These are phyloP conservation scores for Centropus unirufus DNA, from an alignment of 2,113 vertebrate species.

Conservation along the genomic window DNA sequence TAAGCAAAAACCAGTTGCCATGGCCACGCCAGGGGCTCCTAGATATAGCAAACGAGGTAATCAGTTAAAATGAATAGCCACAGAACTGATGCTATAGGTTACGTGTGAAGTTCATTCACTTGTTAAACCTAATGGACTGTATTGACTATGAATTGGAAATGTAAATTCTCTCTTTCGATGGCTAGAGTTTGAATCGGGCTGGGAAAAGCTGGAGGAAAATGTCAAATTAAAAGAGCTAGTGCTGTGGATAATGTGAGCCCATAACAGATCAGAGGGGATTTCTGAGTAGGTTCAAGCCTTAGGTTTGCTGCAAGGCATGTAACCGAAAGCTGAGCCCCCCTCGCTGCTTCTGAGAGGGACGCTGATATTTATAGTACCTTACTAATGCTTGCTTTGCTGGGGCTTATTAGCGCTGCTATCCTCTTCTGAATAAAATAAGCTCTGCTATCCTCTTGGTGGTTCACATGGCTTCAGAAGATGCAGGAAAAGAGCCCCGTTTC, in stretches of 20 bases:
- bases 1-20: conserved; percentile 73
- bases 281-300: background rate
- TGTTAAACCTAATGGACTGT: conserved; percentile 65
- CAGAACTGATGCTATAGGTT: conserved; percentile 51
- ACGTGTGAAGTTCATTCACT: conserved; percentile 59
- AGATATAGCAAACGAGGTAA: conserved; percentile 40
- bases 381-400: conserved; percentile 25
- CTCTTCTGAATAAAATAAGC: background rate
- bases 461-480: background rate
- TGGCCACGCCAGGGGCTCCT: conserved; percentile 70
- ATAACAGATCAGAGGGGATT: background rate
- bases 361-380: conserved; percentile 16
- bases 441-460: background rate
- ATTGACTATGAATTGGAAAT: conserved; percentile 33
- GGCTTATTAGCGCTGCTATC: background rate
- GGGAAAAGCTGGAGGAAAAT: conserved; percentile 14
- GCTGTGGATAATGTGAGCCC: background rate
- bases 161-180: conserved; percentile 26
- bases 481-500: background rate
- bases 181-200: background rate
- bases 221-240: conserved; percentile 6
- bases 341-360: background rate
- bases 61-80: conserved; percentile 51
- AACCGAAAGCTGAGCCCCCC: background rate
- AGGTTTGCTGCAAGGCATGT: background rate